Percentiles rank a stretch among this genome's conserved stretches.
Evolutionary conservation across 2,113 vertebrate species (phyloP).

Genomic region (Agapornis roseicollis): DNA sequence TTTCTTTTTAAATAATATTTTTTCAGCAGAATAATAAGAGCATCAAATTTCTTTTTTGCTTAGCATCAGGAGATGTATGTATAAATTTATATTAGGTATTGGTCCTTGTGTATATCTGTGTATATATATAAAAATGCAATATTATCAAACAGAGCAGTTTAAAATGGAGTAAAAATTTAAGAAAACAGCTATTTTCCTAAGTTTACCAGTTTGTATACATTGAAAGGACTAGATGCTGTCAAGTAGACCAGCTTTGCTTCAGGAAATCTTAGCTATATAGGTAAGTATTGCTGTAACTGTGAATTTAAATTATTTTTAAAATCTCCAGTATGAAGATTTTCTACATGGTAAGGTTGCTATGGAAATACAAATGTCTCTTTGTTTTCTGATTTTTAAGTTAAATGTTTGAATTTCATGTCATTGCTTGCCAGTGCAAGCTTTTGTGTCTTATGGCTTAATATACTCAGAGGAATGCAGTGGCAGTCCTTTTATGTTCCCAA

Average conservation of each 20-base stretch:
- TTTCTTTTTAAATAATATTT: background rate
- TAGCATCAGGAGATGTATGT: background rate
- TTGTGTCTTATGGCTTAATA: background rate
- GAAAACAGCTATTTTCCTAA: background rate
- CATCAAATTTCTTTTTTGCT: background rate
- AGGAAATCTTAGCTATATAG: background rate
- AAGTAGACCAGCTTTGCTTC: background rate
- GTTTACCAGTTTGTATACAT: background rate
- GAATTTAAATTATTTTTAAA: background rate
- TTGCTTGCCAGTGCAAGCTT: background rate
- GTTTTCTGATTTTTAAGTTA: background rate
- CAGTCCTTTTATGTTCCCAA: background rate
- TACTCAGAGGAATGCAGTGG: background rate
- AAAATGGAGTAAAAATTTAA: background rate
- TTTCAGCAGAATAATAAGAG: background rate
- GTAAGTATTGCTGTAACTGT: background rate
- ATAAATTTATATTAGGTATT: background rate
- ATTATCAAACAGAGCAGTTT: background rate
- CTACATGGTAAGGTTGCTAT: conserved; percentile 37
- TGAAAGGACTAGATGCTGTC: background rate
- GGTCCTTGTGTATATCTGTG: background rate
- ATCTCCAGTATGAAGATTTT: conserved; percentile 21
- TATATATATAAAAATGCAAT: background rate
- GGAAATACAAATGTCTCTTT: conserved; percentile 44
- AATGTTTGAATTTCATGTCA: background rate